Evolutionary conservation across 2,113 vertebrate species (phyloP).

Genomic region (Caranx melampygus): DNA sequence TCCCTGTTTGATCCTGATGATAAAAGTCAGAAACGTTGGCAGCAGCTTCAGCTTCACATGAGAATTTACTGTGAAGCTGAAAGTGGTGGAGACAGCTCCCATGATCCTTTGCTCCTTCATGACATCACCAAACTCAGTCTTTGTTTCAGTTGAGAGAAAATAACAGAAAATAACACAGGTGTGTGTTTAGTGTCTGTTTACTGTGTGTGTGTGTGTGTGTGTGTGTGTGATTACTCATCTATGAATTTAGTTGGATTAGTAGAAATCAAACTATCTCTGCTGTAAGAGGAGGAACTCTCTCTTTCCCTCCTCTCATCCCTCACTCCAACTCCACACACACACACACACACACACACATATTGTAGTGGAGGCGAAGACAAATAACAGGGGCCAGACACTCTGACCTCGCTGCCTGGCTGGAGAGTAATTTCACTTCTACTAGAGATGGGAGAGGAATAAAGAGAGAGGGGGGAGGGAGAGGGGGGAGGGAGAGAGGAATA

Average conservation of each 20-base stretch:
- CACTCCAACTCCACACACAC: slow-evolving; percentile 16
- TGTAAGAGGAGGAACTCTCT: not conserved
- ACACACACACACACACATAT: slow-evolving; percentile 35
- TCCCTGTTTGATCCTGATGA: too few relatives aligned
- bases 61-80: too few relatives aligned
- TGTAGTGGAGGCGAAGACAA: slow-evolving; percentile 79
- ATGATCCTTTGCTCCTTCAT: too few relatives aligned
- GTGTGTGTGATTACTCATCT: not conserved
- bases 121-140: too few relatives aligned
- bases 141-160: too few relatives aligned
- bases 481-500: slow-evolving; percentile 18
- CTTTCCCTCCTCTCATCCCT: not conserved
- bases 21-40: too few relatives aligned
- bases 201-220: too few relatives aligned
- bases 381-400: slow-evolving; percentile 76
- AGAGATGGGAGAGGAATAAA: slow-evolving; percentile 74
- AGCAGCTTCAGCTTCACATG: too few relatives aligned
- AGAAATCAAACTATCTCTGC: not conserved
- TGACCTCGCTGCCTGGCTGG: slow-evolving; percentile 82
- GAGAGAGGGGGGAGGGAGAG: slow-evolving; percentile 37
- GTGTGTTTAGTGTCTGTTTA: too few relatives aligned
- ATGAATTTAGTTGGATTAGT: not conserved
- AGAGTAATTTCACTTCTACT: slow-evolving; percentile 83
- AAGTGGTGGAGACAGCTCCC: too few relatives aligned
- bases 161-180: too few relatives aligned